These are phyloP conservation scores for Rotaria magnacalcarata DNA, from an alignment of 2,888 invertebrate genomes.

Conservation along the genomic window DNA sequence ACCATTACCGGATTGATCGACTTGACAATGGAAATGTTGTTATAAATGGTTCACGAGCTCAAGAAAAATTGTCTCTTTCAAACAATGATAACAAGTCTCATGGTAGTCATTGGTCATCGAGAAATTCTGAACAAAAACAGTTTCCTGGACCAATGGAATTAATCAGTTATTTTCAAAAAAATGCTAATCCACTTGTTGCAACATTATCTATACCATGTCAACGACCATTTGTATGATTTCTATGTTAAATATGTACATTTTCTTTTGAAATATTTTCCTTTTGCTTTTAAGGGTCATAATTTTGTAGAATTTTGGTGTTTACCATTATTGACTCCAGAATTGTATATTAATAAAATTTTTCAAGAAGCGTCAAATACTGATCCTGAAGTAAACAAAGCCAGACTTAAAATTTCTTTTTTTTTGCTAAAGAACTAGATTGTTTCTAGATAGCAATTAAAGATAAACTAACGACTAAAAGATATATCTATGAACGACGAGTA, in stretches of 20 bases:
- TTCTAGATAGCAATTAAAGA: constrained; percentile 4
- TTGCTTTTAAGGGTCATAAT: neutral
- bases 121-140: constrained; percentile 42
- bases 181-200: constrained; percentile 56
- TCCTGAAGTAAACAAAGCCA: neutral
- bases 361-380: neutral
- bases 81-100: neutral
- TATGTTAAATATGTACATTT: neutral
- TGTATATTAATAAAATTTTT: neutral
- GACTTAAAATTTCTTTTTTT: neutral
- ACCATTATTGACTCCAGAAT: neutral
- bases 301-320: neutral
- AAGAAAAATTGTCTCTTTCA: neutral
- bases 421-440: neutral
- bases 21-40: constrained; percentile 55
- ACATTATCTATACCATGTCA: constrained; percentile 53
- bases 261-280: neutral
- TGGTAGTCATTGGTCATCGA: neutral
- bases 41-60: neutral
- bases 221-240: constrained; percentile 49
- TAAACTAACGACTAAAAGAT: neutral
- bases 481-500: constrained; percentile 44
- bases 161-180: constrained; percentile 53
- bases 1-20: constrained; percentile 58
- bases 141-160: constrained; percentile 57